phyloP scores from a whole-genome alignment of 2,888 invertebrate genomes.

The Trachelus troglodyta region DNA sequence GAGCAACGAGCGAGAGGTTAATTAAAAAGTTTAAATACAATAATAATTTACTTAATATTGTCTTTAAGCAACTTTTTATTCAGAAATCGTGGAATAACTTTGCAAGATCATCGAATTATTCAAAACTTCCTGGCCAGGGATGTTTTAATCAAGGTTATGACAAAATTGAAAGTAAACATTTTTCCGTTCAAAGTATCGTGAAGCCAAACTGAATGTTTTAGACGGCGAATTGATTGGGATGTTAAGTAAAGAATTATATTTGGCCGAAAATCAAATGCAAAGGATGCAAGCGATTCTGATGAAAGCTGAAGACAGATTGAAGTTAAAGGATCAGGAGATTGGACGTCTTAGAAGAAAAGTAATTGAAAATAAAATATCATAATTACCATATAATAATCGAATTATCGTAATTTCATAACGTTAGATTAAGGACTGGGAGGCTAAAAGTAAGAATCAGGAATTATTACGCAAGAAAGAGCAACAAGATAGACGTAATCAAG shows the following conservation, averaged over 20 bases:
- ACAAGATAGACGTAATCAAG: constrained; percentile 37
- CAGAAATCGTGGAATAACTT: not conserved
- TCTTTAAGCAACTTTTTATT: not conserved
- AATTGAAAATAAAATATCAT: not conserved
- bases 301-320: constrained; percentile 47
- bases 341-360: constrained; percentile 51
- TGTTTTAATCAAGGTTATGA: not conserved
- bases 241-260: constrained; percentile 48
- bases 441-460: constrained; percentile 44
- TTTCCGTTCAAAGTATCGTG: not conserved
- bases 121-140: not conserved
- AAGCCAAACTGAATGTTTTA: constrained; percentile 19
- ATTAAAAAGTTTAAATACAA: not conserved
- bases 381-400: not conserved
- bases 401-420: not conserved
- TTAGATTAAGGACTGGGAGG: constrained; percentile 52
- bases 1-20: not conserved
- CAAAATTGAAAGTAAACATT: not conserved
- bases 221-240: constrained; percentile 47
- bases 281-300: constrained; percentile 43
- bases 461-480: constrained; percentile 39
- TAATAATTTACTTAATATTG: not conserved
- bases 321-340: constrained; percentile 51
- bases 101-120: not conserved
- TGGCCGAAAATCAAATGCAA: constrained; percentile 49